Evolutionary conservation across 2,888 invertebrate genomes (phyloP).

Genomic region (Melinaea menophilus): DNA sequence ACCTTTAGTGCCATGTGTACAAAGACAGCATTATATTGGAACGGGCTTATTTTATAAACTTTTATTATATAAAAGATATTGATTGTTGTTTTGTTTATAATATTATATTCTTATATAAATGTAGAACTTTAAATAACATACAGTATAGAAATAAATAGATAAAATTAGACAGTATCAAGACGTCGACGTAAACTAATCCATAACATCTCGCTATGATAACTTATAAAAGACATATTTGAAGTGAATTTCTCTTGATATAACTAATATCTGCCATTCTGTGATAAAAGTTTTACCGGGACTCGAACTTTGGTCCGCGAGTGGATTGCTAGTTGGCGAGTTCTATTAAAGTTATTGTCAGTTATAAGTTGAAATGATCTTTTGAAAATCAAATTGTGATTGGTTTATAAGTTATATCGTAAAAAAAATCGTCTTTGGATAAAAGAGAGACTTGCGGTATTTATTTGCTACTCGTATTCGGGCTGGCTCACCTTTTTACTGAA

Average conservation of each 20-base stretch:
- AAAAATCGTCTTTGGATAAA: no score
- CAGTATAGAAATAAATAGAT: no score
- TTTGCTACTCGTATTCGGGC: no score
- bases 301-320: constrained; percentile 25
- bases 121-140: no score
- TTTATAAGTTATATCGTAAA: no score
- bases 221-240: constrained; percentile 10
- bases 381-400: neutral
- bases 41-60: neutral
- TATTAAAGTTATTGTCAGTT: constrained; percentile 20
- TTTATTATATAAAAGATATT: neutral
- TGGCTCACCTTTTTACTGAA: no score
- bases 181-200: neutral
- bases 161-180: no score
- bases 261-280: constrained; percentile 22
- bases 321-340: constrained; percentile 21
- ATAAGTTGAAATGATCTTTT: neutral
- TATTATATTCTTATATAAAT: no score
- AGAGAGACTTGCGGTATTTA: no score
- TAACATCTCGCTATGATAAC: neutral
- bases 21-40: constrained; percentile 4
- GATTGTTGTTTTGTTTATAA: neutral
- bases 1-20: constrained; percentile 3
- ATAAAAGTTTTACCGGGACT: constrained; percentile 26
- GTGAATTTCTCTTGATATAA: constrained; percentile 11